Base-by-base conservation (phyloP, 2,888 invertebrate species). In the Drosophila ezoana region DNA sequence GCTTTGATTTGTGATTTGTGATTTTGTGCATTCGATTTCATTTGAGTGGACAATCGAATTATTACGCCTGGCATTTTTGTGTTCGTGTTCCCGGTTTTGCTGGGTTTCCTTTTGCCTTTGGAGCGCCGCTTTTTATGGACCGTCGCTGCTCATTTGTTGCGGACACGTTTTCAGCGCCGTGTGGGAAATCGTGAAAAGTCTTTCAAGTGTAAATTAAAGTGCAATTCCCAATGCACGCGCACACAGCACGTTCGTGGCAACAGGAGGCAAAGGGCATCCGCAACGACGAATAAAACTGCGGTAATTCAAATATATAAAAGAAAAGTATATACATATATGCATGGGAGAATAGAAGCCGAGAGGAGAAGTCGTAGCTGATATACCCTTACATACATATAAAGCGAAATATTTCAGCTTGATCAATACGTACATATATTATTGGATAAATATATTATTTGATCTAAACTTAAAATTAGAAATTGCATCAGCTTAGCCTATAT, bases 41-140 rank as follows among this genome's bases (percentile, higher is more conserved):
- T 83, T 83, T 81, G 87, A 86, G 84, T 86, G 87, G 81, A 86
- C 81, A 86, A 86, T 83, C 87, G 87, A 83, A 83, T 83, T 86
- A 83, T 81, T 72, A 66, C 73, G 74, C 74, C 75, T 65, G 75
- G 48, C 69, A 78, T 78, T 83, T 37, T 37, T 37, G 16, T 48
- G 23, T 18, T 63, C 59, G 14, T 54, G 33, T 43, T 18, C 56
- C 47, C 20, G 40, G 9, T 18, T 37, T 57, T 37, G 16, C 4
- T 9, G 13, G 2, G 28, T 28, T 23, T 40, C 14, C 38, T 37
- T 45, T 23, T 23, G 8, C 28, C 28, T 28, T 28, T 28, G 28
- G 28, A 14, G 38, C 3, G 51, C 48, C 35, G 48, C 35, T 49
- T 71, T 87, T 84, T 78, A 66, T 80, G 71, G 66, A 44, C 47